Conservation (phyloP, 2,797 vertebrate genomes). For the Scyliorhinus canicula region DNA sequence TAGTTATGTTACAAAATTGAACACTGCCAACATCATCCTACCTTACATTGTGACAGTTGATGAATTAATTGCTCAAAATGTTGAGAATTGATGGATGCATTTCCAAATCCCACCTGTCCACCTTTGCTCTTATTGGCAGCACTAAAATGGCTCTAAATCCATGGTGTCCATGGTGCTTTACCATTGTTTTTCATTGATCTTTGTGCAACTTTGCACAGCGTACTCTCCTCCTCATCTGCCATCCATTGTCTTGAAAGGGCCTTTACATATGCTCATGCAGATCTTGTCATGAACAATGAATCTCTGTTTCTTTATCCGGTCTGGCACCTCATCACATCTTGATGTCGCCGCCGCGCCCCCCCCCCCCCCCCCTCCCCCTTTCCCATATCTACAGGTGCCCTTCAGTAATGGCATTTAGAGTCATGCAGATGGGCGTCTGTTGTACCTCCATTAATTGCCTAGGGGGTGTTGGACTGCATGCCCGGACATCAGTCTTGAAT, state of each 20-base stretch:
- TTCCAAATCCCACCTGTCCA: neutral
- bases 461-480: neutral
- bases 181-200: neutral
- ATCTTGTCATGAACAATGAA: no score
- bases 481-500: neutral
- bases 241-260: no score
- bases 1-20: neutral
- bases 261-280: no score
- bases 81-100: neutral
- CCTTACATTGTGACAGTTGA: neutral
- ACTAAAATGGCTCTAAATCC: neutral
- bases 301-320: no score
- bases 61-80: neutral
- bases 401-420: neutral
- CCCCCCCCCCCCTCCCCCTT: neutral
- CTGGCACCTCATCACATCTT: neutral
- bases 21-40: neutral
- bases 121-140: neutral
- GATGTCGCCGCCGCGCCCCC: no score
- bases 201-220: neutral
- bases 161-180: neutral
- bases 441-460: neutral
- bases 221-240: no score
- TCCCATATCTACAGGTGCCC: neutral
- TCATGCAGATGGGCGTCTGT: neutral